A percentile compares a stretch with the other conserved stretches of the same genome.
Evolutionary conservation across 2,797 vertebrate species (phyloP).

Genomic region (Heteromormyrus szaboi): DNA sequence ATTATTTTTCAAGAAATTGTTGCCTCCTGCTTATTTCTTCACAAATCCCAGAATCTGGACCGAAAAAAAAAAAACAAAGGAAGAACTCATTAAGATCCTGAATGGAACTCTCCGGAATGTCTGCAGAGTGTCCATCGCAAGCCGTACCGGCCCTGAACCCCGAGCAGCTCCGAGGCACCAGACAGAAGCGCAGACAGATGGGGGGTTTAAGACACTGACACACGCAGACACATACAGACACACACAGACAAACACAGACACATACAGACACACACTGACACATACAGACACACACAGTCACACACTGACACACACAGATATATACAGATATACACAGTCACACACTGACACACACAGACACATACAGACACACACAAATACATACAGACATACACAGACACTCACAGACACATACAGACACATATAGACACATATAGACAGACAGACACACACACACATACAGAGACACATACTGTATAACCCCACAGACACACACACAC

Average conservation of each 20-base stretch:
- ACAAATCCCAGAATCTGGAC: constrained; percentile 31
- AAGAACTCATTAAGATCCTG: constrained; percentile 34
- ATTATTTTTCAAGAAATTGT: constrained; percentile 27
- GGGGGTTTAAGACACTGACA: not conserved
- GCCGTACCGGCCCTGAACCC: not conserved
- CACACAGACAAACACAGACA: not conserved
- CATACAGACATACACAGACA: not conserved
- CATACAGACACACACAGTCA: not conserved
- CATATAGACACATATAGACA: not conserved
- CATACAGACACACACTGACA: not conserved
- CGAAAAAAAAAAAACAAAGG: constrained; percentile 39
- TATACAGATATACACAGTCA: fast-evolving
- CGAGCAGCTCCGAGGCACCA: constrained; percentile 12
- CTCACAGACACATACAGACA: not conserved
- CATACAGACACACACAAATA: not conserved
- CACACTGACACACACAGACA: not conserved
- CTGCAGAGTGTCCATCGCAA: constrained; percentile 22
- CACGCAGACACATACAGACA: not conserved
- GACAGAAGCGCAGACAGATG: constrained; percentile 6
- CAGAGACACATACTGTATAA: too few species aligned
- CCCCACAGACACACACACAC: not conserved
- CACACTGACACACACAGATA: not conserved
- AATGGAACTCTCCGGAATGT: constrained; percentile 43
- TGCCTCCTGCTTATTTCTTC: constrained; percentile 27
- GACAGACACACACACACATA: not conserved